Conservation (phyloP, 1,140 invertebrate species). For the Drosophila nasuta region DNA sequence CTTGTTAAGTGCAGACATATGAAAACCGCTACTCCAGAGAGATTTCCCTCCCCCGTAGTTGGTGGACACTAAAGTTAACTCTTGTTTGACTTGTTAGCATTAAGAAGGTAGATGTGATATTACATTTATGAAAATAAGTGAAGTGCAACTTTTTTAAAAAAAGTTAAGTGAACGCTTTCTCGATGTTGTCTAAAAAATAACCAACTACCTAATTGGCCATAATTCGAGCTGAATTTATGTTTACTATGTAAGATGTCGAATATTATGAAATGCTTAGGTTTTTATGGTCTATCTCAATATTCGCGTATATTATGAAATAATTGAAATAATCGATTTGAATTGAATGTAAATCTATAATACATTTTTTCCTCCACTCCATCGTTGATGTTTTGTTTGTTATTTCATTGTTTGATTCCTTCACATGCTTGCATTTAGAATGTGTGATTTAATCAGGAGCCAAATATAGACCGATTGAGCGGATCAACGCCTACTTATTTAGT, state of each 20-base stretch:
- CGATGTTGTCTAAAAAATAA: no score
- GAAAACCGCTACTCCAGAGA: constrained; percentile 11
- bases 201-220: neutral
- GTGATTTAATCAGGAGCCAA: constrained; percentile 34
- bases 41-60: neutral
- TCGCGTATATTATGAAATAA: no score
- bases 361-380: no score
- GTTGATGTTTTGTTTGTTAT: neutral
- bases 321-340: no score
- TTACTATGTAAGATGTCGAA: no score
- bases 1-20: constrained; percentile 54
- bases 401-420: neutral
- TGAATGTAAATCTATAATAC: no score
- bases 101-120: neutral
- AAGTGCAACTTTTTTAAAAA: neutral
- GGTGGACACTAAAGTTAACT: constrained; percentile 16
- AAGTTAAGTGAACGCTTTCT: neutral
- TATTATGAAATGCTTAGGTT: no score
- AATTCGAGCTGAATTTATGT: neutral
- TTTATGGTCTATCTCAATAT: no score
- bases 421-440: neutral
- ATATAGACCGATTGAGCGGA: constrained; percentile 57
- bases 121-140: neutral
- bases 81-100: neutral
- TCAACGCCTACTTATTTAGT: constrained; percentile 77